Percentiles rank a stretch among this genome's conserved stretches.
Conservation (phyloP, 2,797 vertebrate genomes). For the Coranthus polyacanthus region DNA sequence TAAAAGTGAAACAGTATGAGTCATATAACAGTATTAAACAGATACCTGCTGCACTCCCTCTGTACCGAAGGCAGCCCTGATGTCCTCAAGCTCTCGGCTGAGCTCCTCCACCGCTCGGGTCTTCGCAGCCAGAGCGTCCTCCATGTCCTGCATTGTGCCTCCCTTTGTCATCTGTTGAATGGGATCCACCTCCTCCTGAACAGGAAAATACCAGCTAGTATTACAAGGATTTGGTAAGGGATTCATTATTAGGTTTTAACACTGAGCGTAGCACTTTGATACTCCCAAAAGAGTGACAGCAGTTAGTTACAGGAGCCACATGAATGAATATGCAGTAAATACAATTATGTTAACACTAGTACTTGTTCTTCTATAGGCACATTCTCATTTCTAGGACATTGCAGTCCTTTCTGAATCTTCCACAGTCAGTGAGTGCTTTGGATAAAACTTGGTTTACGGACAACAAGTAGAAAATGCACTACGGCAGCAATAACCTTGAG, state of each 20-base stretch:
- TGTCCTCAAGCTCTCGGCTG: slow-evolving; percentile 91
- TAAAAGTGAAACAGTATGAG: neutral
- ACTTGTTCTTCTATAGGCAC: neutral
- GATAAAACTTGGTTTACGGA: neutral
- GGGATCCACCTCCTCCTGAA: slow-evolving; percentile 92
- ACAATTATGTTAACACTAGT: neutral
- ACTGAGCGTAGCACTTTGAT: slow-evolving; percentile 15
- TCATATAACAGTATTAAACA: neutral
- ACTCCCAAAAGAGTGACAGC: slow-evolving; percentile 23
- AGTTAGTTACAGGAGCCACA: slow-evolving; percentile 47
- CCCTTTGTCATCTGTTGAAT: slow-evolving; percentile 81
- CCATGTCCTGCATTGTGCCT: slow-evolving; percentile 84
- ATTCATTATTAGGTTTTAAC: neutral
- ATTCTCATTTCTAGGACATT: too few relatives aligned
- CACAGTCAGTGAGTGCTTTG: neutral
- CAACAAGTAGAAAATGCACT: neutral
- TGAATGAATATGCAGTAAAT: slow-evolving; percentile 10
- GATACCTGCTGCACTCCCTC: slow-evolving; percentile 95
- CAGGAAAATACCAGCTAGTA: slow-evolving; percentile 40
- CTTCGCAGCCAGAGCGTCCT: slow-evolving; percentile 89
- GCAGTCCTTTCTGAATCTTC: neutral
- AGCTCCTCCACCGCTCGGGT: slow-evolving; percentile 90
- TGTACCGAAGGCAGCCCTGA: slow-evolving; percentile 89
- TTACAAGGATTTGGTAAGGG: neutral
- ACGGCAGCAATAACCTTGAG: neutral